These are phyloP conservation scores for Lepus townsendii DNA, from an alignment of 2,797 vertebrate species.

Conservation along the genomic window DNA sequence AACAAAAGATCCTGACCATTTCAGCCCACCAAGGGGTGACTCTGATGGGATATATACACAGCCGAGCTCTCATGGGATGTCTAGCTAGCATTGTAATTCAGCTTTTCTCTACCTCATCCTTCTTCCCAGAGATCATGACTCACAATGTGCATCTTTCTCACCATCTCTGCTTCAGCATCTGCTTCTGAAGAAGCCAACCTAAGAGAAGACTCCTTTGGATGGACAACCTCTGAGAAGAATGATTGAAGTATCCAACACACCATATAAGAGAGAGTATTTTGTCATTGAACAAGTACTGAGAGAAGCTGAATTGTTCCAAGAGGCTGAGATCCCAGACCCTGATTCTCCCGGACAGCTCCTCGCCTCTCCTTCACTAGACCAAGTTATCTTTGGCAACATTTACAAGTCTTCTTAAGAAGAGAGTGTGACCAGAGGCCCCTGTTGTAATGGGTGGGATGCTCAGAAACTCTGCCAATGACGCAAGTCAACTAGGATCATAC, in stretches of 20 bases:
- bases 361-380: not conserved
- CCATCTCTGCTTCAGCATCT: not conserved
- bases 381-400: constrained; percentile 1
- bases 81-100: not conserved
- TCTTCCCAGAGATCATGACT: not conserved
- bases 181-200: not conserved
- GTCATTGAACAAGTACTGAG: not conserved
- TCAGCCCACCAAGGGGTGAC: not conserved
- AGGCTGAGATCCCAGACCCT: not conserved
- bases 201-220: not conserved
- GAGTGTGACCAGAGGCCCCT: not conserved
- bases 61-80: not conserved
- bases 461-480: not conserved
- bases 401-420: not conserved
- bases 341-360: not conserved
- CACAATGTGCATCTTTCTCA: not conserved
- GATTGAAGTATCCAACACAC: not conserved
- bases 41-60: not conserved
- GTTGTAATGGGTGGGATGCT: not conserved
- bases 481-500: not conserved
- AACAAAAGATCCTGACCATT: not conserved
- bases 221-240: not conserved
- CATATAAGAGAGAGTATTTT: not conserved
- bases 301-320: not conserved
- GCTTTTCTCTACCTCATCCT: not conserved